Conservation (phyloP, 2,113 vertebrate genomes). For the Marcusenius ussheri region DNA sequence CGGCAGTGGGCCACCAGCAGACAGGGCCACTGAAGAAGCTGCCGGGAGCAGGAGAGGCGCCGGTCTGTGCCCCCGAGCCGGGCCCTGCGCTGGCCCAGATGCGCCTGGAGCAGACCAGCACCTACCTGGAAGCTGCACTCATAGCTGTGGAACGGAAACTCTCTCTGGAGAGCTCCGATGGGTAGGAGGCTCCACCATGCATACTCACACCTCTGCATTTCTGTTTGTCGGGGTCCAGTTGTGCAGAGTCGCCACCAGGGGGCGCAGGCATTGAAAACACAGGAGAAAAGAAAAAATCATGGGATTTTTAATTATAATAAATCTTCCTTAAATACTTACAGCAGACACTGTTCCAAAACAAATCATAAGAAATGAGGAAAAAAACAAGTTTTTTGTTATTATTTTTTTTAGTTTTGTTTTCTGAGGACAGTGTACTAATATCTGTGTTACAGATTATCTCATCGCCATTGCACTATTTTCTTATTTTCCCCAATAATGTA, state of each 20-base stretch:
- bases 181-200: neutral
- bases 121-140: slow-evolving; percentile 64
- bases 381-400: neutral
- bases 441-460: neutral
- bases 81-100: slow-evolving; percentile 51
- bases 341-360: neutral
- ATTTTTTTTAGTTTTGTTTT: neutral
- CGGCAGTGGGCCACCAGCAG: neutral
- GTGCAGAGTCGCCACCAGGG: slow-evolving; percentile 60
- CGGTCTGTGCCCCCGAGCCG: slow-evolving; percentile 20
- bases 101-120: slow-evolving; percentile 78
- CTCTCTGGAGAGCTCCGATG: slow-evolving; percentile 40
- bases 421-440: neutral
- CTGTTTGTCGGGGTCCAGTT: slow-evolving; percentile 57
- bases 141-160: slow-evolving; percentile 74
- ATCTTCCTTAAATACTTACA: neutral
- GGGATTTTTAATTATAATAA: neutral
- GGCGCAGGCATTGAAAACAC: slow-evolving; percentile 47
- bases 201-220: neutral
- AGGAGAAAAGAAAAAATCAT: neutral
- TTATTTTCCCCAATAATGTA: neutral
- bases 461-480: neutral
- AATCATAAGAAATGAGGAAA: neutral
- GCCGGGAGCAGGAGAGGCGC: slow-evolving; percentile 33
- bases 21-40: neutral